These are phyloP conservation scores for Drosophila pectinifera DNA, from an alignment of 1,140 invertebrate genomes.

Conservation along the genomic window DNA sequence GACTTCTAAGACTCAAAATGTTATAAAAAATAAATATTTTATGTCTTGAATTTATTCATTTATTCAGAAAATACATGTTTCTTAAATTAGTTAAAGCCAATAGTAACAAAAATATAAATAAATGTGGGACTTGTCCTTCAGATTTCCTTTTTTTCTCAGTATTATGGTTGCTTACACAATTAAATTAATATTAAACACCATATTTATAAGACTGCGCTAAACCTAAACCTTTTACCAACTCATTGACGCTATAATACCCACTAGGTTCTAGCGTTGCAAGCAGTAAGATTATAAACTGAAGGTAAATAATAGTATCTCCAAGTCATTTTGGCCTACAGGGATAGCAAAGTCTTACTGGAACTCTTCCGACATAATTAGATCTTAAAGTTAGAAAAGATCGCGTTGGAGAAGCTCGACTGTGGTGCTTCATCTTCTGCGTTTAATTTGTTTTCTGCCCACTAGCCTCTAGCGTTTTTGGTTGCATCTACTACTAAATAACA, in stretches of 20 bases:
- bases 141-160: no score
- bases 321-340: neutral
- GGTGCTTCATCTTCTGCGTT: slow-evolving; percentile 42
- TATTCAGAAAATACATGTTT: no score
- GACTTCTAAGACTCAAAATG: neutral
- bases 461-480: slow-evolving; percentile 43
- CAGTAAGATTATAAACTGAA: no score
- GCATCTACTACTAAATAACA: slow-evolving; percentile 46
- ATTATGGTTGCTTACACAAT: no score
- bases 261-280: neutral
- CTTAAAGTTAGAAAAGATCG: neutral
- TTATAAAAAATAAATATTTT: neutral
- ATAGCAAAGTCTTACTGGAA: neutral
- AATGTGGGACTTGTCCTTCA: no score
- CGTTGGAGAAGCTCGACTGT: slow-evolving; percentile 1
- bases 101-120: no score
- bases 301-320: neutral
- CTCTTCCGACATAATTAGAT: neutral
- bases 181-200: no score
- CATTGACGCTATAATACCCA: neutral
- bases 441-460: slow-evolving; percentile 57
- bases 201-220: no score
- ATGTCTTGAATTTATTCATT: neutral
- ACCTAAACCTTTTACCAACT: no score
- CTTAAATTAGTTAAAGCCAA: no score